Percentiles rank a stretch among this genome's conserved stretches.
Evolutionary conservation across 2,113 vertebrate species (phyloP).

Genomic region (Onychostoma macrolepis): DNA sequence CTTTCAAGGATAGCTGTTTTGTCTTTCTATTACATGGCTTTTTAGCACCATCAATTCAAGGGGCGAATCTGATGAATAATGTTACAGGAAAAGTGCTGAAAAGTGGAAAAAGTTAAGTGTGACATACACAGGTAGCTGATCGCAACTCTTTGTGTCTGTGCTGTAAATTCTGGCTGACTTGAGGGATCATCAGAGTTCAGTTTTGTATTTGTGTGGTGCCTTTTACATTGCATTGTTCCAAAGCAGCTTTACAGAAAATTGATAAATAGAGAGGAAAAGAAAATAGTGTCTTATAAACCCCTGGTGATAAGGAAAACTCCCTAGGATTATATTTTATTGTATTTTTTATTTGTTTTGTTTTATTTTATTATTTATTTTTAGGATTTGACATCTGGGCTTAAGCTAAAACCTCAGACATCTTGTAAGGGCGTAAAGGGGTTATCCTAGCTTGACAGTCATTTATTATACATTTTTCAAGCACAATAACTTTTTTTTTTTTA

Average conservation of each 20-base stretch:
- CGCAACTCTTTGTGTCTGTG: conserved; percentile 25
- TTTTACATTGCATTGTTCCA: neutral
- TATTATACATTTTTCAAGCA: neutral
- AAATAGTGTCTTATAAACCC: neutral
- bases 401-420: neutral
- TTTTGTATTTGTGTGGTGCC: neutral
- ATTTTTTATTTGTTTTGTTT: neutral
- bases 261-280: neutral
- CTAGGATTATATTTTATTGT: neutral
- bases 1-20: conserved; percentile 52
- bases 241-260: neutral
- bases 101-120: conserved; percentile 45
- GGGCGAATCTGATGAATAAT: conserved; percentile 43
- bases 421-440: neutral
- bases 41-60: conserved; percentile 45
- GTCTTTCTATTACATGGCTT: conserved; percentile 53
- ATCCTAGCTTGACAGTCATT: neutral
- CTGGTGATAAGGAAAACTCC: neutral
- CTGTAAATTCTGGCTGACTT: conserved; percentile 14
- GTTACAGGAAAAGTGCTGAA: conserved; percentile 51
- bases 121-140: conserved; percentile 22
- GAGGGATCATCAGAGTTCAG: neutral
- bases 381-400: neutral
- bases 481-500: neutral
- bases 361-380: neutral